Conservation (phyloP, 2,113 vertebrate genomes). For the Aegithalos caudatus region DNA sequence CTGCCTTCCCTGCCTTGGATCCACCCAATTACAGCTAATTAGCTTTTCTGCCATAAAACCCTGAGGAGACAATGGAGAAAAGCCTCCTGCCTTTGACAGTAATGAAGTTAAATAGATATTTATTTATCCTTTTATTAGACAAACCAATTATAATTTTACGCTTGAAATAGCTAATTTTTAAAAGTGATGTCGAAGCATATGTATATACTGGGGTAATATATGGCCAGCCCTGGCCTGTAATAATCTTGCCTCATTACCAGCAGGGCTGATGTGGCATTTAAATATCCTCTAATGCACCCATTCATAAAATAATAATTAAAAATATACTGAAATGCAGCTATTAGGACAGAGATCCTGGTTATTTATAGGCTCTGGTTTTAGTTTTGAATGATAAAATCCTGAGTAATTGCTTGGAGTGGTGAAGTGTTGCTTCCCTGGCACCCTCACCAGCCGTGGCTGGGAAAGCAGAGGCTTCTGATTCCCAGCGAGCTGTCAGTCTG, state of each 20-base stretch:
- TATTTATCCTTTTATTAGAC: conserved; percentile 77
- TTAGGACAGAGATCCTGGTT: conserved; percentile 37
- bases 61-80: conserved; percentile 59
- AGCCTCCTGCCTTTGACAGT: conserved; percentile 69
- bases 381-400: conserved; percentile 21
- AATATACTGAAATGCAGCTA: conserved; percentile 47
- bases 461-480: conserved; percentile 22
- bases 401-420: neutral
- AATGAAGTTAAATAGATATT: conserved; percentile 79
- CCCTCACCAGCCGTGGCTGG: neutral
- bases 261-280: conserved; percentile 30
- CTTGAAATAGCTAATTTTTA: conserved; percentile 67
- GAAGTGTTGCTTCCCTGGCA: neutral
- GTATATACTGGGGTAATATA: conserved; percentile 19
- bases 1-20: conserved; percentile 49
- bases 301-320: conserved; percentile 67
- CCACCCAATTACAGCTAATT: conserved; percentile 75
- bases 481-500: neutral
- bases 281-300: conserved; percentile 66
- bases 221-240: conserved; percentile 36
- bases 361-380: conserved; percentile 22
- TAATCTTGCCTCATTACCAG: conserved; percentile 59
- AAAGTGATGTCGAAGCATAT: conserved; percentile 40
- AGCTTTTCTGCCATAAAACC: conserved; percentile 69
- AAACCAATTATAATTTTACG: conserved; percentile 74